Percentiles rank a stretch among this genome's conserved stretches.
These are phyloP conservation scores for Orchestia grillus DNA, from an alignment of 1,140 invertebrate species.

Conservation along the genomic window DNA sequence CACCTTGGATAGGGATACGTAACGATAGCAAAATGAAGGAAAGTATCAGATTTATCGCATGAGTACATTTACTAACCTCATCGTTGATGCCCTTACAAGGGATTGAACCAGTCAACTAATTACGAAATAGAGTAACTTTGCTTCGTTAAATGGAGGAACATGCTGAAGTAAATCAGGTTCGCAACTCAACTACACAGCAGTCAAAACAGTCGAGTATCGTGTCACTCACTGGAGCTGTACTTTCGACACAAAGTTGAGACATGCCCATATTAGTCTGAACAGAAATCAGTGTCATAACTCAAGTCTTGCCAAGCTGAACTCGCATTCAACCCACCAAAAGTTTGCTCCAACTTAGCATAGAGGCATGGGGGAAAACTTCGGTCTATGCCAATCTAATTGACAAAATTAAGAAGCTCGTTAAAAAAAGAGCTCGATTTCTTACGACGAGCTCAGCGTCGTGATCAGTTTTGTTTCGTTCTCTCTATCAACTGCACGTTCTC, in stretches of 20 bases:
- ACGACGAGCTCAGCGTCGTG: constrained; percentile 1
- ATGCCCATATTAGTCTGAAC: not conserved
- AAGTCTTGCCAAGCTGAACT: not conserved
- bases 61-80: not conserved
- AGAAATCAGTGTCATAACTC: not conserved
- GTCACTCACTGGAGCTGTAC: not conserved
- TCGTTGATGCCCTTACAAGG: not conserved
- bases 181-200: not conserved
- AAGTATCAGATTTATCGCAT: not conserved
- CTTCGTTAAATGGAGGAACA: not conserved
- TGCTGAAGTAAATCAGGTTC: not conserved
- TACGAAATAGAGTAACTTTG: not conserved
- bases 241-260: not conserved
- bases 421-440: constrained; percentile 39
- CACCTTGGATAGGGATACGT: not conserved
- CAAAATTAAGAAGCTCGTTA: not conserved
- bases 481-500: not conserved
- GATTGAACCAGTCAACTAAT: not conserved
- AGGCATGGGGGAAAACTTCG: not conserved
- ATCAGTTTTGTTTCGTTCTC: constrained; percentile 24
- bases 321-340: not conserved
- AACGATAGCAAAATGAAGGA: not conserved
- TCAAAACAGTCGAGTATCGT: not conserved
- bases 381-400: constrained; percentile 14
- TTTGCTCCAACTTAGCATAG: not conserved